These are phyloP conservation scores for Theocolax elegans DNA, from an alignment of 1,140 invertebrate genomes.

Conservation along the genomic window DNA sequence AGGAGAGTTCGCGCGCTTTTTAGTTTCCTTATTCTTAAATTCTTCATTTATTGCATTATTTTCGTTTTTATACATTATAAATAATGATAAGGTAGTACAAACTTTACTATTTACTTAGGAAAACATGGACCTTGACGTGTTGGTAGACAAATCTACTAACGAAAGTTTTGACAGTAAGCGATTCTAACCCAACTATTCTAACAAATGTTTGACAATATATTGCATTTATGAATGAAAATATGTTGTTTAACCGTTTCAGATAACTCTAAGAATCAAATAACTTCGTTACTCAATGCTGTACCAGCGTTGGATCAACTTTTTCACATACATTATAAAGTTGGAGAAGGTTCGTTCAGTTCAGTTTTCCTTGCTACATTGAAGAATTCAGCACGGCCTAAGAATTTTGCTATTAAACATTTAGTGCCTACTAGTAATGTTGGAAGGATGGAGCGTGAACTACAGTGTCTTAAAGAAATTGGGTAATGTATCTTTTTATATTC, in stretches of 20 bases:
- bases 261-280: constrained; percentile 44
- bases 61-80: background rate
- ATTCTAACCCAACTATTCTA: constrained; percentile 15
- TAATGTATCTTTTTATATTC: constrained; percentile 55
- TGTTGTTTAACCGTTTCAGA: constrained; percentile 17
- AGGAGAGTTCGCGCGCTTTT: constrained; percentile 27
- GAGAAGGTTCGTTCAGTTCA: constrained; percentile 85
- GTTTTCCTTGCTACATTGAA: constrained; percentile 81
- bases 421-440: constrained; percentile 84
- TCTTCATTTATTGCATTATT: background rate
- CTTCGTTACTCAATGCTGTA: constrained; percentile 54
- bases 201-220: background rate
- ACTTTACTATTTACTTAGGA: background rate
- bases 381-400: constrained; percentile 65
- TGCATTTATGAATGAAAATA: constrained; percentile 5
- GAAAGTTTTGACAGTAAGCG: constrained; percentile 20
- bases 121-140: constrained; percentile 11
- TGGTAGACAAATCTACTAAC: constrained; percentile 9
- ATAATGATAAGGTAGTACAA: constrained; percentile 1
- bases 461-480: constrained; percentile 85
- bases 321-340: constrained; percentile 76
- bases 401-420: constrained; percentile 85
- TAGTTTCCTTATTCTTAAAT: constrained; percentile 10
- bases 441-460: constrained; percentile 80
- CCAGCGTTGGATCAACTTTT: constrained; percentile 75